Evolutionary conservation across 1,140 invertebrate species (phyloP).

Genomic region (Meteorus sp.): DNA sequence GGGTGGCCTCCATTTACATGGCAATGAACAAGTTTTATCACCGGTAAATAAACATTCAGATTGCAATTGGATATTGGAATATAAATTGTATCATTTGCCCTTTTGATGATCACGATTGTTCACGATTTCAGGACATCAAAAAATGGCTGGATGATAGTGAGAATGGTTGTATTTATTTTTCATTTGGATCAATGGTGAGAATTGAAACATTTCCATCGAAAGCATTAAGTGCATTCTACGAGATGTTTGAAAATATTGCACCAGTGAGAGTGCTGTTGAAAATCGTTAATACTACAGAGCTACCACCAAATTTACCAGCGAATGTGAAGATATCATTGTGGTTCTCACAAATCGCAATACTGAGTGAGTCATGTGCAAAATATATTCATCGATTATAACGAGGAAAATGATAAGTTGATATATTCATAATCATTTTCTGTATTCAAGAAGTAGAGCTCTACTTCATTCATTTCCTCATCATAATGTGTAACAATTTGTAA

Average conservation of each 20-base stretch:
- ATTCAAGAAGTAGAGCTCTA: neutral
- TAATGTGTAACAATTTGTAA: too few relatives aligned
- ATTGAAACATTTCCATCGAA: constrained; percentile 44
- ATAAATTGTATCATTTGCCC: too few relatives aligned
- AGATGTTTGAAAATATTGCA: constrained; percentile 59
- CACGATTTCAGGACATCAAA: too few relatives aligned
- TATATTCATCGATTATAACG: too few relatives aligned
- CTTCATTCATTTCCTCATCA: too few relatives aligned
- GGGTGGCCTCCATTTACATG: too few relatives aligned
- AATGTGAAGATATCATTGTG: constrained; percentile 63
- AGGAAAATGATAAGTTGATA: too few relatives aligned
- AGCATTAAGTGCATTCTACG: constrained; percentile 49
- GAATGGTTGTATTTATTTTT: constrained; percentile 53
- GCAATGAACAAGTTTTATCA: too few relatives aligned
- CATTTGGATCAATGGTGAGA: constrained; percentile 52
- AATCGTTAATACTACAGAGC: constrained; percentile 52
- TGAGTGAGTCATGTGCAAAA: constrained; percentile 59
- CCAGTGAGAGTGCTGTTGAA: constrained; percentile 63
- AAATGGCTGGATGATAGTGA: constrained; percentile 58
- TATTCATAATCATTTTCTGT: too few relatives aligned
- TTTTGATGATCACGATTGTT: too few relatives aligned
- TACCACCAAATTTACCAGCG: constrained; percentile 48
- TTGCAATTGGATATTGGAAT: too few relatives aligned
- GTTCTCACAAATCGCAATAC: constrained; percentile 67
- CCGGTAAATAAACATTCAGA: too few relatives aligned